Conservation (phyloP, 2,888 invertebrate genomes). For the Synanthedon formicaeformis region DNA sequence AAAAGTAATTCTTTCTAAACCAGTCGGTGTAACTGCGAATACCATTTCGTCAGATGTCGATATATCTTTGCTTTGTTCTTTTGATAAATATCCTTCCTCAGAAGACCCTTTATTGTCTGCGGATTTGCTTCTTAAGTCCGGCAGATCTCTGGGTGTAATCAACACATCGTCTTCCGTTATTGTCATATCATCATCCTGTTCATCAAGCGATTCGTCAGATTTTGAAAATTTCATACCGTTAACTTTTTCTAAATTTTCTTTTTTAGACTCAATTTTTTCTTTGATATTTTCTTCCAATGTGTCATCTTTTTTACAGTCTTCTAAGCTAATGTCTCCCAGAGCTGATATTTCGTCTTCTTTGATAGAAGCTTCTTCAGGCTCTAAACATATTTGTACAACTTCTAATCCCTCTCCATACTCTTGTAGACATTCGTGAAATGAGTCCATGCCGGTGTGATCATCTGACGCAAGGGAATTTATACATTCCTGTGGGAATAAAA, state of each 20-base stretch:
- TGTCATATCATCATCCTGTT: conserved; percentile 61
- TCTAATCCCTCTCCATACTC: conserved; percentile 74
- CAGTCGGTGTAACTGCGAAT: conserved; percentile 64
- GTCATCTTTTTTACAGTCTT: conserved; percentile 35
- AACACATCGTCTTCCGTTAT: conserved; percentile 60
- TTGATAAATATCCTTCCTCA: conserved; percentile 39
- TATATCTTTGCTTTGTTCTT: conserved; percentile 62
- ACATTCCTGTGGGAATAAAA: conserved; percentile 42
- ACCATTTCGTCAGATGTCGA: conserved; percentile 69
- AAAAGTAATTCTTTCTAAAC: conserved; percentile 62
- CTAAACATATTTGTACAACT: conserved; percentile 73
- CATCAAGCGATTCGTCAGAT: conserved; percentile 56
- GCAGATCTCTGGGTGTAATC: conserved; percentile 45
- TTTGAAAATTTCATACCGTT: conserved; percentile 52
- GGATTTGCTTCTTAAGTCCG: conserved; percentile 42
- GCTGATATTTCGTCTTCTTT: conserved; percentile 63
- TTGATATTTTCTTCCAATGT: conserved; percentile 20
- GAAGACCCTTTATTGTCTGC: conserved; percentile 28
- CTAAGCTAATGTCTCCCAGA: conserved; percentile 53
- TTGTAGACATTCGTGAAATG: conserved; percentile 75
- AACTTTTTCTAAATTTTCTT: conserved; percentile 19
- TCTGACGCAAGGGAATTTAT: conserved; percentile 70
- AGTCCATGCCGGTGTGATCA: conserved; percentile 74
- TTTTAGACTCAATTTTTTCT: conserved; percentile 12
- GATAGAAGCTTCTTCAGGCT: conserved; percentile 70